Conservation (phyloP, 2,797 vertebrate species). For the Crax fasciolata region DNA sequence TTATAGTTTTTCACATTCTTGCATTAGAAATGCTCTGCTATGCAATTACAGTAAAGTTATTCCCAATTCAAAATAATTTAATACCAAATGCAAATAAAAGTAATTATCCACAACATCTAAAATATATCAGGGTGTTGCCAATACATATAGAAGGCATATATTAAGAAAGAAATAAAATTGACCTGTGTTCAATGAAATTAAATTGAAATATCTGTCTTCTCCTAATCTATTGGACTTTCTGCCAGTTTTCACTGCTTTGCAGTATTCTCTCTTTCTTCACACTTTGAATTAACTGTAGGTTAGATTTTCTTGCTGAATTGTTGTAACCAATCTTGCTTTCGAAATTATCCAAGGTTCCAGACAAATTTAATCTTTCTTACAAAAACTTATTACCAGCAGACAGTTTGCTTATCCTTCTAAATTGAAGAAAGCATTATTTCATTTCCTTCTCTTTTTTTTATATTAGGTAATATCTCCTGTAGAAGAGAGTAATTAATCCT, state of each 20-base stretch:
- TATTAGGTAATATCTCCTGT: background rate
- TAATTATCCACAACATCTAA: background rate
- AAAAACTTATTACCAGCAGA: conserved; percentile 19
- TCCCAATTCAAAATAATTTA: background rate
- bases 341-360: conserved; percentile 3
- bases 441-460: background rate
- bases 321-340: background rate
- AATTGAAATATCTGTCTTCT: background rate
- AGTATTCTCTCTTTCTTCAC: background rate
- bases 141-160: background rate
- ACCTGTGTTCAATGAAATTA: background rate
- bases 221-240: background rate
- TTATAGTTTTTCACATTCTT: background rate
- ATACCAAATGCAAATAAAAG: background rate
- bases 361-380: conserved; percentile 31
- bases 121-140: background rate
- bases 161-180: background rate
- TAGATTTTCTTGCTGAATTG: conserved; percentile 24
- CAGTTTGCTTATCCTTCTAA: conserved; percentile 27
- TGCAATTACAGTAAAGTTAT: background rate
- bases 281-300: background rate
- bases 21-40: background rate
- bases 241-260: background rate
- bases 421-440: conserved; percentile 37
- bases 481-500: background rate